phyloP scores from a whole-genome alignment of 1,140 invertebrate species.

The Aphelenchoides avenae region DNA sequence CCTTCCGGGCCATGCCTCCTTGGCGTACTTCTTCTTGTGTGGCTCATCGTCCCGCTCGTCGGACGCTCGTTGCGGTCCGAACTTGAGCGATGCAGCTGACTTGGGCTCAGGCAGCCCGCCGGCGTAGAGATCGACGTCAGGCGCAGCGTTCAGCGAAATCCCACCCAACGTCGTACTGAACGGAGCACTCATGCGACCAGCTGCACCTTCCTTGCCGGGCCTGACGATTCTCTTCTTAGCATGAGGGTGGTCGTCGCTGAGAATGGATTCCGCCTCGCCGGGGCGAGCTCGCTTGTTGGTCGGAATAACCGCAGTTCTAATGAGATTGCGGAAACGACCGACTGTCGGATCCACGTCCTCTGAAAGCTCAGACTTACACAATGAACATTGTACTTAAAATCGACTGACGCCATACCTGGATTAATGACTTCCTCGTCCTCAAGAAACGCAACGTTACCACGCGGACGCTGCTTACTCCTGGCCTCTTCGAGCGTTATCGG shows the following conservation, averaged over 20 bases:
- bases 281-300: too few species aligned
- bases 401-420: constrained; percentile 65
- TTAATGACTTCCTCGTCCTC: constrained; percentile 99
- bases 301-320: constrained; percentile 71
- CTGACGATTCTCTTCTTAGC: too few species aligned
- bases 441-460: constrained; percentile 75
- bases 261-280: too few species aligned
- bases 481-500: constrained; percentile 69
- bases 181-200: constrained; percentile 14
- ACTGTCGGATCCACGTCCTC: constrained; percentile 96
- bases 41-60: constrained; percentile 66
- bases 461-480: constrained; percentile 68
- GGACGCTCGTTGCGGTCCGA: constrained; percentile 6
- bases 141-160: constrained; percentile 50
- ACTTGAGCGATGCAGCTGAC: constrained; percentile 5
- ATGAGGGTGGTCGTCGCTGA: too few species aligned
- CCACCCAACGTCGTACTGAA: constrained; percentile 37
- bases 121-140: constrained; percentile 52
- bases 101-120: not conserved
- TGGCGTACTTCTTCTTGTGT: constrained; percentile 97
- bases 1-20: constrained; percentile 97
- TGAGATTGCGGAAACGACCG: constrained; percentile 80
- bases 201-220: too few species aligned
- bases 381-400: not conserved
- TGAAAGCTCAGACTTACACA: constrained; percentile 37